phyloP scores from a whole-genome alignment of 2,797 vertebrate species.

The Squalus acanthias region DNA sequence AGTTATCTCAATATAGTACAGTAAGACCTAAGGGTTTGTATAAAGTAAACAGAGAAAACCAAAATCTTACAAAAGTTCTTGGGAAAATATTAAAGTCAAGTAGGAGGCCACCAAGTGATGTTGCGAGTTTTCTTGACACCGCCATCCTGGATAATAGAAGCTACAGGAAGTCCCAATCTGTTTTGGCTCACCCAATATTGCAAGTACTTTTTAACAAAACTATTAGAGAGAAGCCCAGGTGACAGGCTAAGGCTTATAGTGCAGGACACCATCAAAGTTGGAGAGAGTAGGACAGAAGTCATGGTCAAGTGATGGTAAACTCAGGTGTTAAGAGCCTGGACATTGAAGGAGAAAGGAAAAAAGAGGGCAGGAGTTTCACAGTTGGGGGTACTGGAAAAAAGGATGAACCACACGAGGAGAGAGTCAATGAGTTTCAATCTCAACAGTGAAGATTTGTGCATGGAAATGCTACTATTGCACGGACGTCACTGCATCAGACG shows the following conservation, averaged over 20 bases:
- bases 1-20: neutral
- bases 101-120: neutral
- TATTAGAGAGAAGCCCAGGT: neutral
- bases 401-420: neutral
- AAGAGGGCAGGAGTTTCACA: neutral
- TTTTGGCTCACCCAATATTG: neutral
- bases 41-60: neutral
- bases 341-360: neutral
- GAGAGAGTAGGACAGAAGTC: neutral
- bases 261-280: neutral
- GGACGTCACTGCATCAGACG: neutral
- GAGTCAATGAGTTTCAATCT: neutral
- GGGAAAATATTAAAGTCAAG: neutral
- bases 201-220: neutral
- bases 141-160: neutral
- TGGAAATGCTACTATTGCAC: neutral
- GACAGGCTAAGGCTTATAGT: neutral
- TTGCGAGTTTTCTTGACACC: neutral
- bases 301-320: neutral
- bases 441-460: neutral
- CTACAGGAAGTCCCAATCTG: neutral
- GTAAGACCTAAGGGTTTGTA: neutral
- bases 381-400: neutral
- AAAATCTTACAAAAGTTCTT: neutral
- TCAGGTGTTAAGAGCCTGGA: no score